phyloP scores from a whole-genome alignment of 2,113 vertebrate genomes.

The Phalacrocorax carbo region DNA sequence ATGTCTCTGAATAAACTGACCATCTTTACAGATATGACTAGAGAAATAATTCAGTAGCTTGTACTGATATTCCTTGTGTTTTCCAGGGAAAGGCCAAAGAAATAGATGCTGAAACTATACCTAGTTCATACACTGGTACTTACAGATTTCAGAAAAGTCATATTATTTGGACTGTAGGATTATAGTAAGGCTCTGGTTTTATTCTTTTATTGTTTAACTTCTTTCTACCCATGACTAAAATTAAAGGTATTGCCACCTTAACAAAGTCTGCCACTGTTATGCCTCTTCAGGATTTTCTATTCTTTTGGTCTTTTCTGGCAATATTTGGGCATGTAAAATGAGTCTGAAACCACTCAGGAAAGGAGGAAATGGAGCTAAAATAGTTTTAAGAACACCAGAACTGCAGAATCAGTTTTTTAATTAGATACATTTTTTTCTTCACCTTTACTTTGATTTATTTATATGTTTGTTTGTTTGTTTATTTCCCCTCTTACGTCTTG shows the following conservation, averaged over 20 bases:
- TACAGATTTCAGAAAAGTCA: neutral
- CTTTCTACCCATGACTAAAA: neutral
- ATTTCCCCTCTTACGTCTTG: neutral
- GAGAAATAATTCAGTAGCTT: neutral
- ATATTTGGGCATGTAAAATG: neutral
- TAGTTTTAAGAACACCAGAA: neutral
- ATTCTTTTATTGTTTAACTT: neutral
- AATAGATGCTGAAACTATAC: neutral
- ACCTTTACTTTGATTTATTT: neutral
- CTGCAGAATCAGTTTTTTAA: neutral
- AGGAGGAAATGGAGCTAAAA: neutral
- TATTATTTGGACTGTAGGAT: neutral
- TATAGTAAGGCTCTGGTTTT: neutral
- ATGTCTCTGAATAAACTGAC: neutral
- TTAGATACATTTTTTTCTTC: neutral
- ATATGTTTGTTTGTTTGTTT: too few species aligned
- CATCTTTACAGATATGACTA: neutral
- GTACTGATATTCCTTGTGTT: neutral
- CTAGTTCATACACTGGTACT: neutral
- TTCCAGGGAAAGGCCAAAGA: neutral
- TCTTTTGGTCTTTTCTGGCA: neutral
- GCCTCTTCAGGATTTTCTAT: neutral
- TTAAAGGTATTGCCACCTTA: neutral
- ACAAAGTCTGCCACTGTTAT: neutral
- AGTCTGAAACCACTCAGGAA: neutral